phyloP scores from a whole-genome alignment of 1,140 invertebrate genomes.

The Laupala kohalensis region DNA sequence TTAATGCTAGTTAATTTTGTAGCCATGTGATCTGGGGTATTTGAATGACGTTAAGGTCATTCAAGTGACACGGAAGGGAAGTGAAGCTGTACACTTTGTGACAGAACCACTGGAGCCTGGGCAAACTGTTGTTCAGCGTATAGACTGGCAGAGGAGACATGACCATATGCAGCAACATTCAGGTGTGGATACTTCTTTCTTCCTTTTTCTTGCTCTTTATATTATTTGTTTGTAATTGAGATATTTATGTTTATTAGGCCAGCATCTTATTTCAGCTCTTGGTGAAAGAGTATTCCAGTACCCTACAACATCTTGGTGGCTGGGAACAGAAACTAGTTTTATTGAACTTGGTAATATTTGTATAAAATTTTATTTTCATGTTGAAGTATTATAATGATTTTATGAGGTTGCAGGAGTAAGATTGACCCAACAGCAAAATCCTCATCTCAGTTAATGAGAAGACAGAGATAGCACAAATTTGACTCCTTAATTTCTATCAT shows the following conservation, averaged over 20 bases:
- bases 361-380: not conserved
- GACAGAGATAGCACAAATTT: too few relatives aligned
- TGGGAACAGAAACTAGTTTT: conserved; percentile 44
- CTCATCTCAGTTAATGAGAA: too few relatives aligned
- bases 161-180: conserved; percentile 88
- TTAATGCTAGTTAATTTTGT: too few relatives aligned
- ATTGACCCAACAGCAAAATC: too few relatives aligned
- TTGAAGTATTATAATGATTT: conserved; percentile 3
- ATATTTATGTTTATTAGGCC: conserved; percentile 36
- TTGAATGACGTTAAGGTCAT: conserved; percentile 50
- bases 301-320: conserved; percentile 63
- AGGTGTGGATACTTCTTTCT: too few relatives aligned
- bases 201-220: too few relatives aligned
- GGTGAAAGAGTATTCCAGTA: conserved; percentile 52
- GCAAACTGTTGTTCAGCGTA: conserved; percentile 38
- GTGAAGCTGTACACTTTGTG: conserved; percentile 57
- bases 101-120: conserved; percentile 42
- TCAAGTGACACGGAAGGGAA: conserved; percentile 49
- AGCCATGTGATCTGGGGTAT: conserved; percentile 64
- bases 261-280: conserved; percentile 71
- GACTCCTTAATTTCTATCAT: too few relatives aligned
- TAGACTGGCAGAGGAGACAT: conserved; percentile 65
- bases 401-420: too few relatives aligned
- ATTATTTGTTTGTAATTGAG: not conserved
- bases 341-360: conserved; percentile 41